Percentiles rank a stretch among this genome's conserved stretches.
Conservation (phyloP, 2,888 invertebrate species). For the Anodontia alba region DNA sequence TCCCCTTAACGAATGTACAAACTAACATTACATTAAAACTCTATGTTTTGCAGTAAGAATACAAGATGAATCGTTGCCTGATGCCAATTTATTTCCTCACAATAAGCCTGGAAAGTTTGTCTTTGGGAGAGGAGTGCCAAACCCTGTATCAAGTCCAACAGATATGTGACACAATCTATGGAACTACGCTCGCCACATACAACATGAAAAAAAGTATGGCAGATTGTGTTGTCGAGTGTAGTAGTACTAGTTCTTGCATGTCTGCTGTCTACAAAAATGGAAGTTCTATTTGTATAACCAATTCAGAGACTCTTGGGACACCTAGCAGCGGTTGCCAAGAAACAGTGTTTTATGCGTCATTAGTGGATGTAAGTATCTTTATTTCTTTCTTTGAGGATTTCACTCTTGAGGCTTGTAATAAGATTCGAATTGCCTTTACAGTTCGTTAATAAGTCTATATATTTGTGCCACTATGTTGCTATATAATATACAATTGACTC, state of each 20-base stretch:
- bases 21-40: too few species aligned
- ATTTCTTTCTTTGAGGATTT: too few species aligned
- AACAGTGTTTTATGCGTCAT: neutral
- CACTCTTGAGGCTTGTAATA: too few species aligned
- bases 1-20: too few species aligned
- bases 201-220: neutral
- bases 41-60: too few species aligned
- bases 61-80: too few species aligned
- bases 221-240: neutral
- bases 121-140: neutral
- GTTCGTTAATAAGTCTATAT: too few species aligned
- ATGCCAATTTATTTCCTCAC: too few species aligned
- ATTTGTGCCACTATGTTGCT: too few species aligned
- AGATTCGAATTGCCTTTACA: too few species aligned
- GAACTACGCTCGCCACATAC: neutral
- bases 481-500: too few species aligned
- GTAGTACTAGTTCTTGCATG: neutral
- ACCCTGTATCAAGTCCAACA: neutral
- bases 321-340: neutral
- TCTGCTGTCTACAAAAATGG: neutral
- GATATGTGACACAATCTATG: neutral
- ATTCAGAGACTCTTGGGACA: neutral
- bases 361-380: neutral
- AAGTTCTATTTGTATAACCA: neutral
- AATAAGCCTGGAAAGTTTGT: too few species aligned